Evolutionary conservation across 2,797 vertebrate genomes (phyloP).

Genomic region (Setipinna tenuifilis): DNA sequence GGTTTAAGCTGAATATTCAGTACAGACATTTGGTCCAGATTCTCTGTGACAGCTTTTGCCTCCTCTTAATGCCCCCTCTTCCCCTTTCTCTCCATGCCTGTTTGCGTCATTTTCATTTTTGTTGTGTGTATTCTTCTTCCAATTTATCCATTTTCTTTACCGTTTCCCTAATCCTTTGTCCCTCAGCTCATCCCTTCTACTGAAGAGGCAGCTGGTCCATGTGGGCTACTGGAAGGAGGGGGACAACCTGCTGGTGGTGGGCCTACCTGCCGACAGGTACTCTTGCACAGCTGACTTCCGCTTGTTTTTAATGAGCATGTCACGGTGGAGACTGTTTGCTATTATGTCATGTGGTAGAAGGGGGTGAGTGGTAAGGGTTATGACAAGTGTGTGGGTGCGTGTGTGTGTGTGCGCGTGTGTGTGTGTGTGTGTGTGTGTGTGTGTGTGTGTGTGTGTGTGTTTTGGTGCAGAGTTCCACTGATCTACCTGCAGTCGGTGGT

Average conservation of each 20-base stretch:
- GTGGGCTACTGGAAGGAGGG: constrained; percentile 95
- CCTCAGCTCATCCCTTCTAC: constrained; percentile 87
- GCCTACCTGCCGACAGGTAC: constrained; percentile 91
- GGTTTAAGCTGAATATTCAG: too few relatives aligned
- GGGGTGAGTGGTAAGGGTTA: background rate
- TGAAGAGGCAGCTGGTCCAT: constrained; percentile 87
- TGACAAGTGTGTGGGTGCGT: background rate
- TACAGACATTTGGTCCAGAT: too few relatives aligned
- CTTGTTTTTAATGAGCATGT: too few relatives aligned
- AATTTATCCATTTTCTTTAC: background rate
- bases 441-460: background rate
- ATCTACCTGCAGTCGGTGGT: constrained; percentile 86
- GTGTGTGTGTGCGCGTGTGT: background rate
- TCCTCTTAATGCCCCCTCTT: background rate
- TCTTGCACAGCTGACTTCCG: background rate
- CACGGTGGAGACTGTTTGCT: too few relatives aligned
- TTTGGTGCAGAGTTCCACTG: constrained; percentile 83
- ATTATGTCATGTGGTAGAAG: background rate
- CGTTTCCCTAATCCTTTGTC: constrained; percentile 24
- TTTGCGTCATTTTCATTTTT: too few relatives aligned
- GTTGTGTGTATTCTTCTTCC: too few relatives aligned
- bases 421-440: background rate
- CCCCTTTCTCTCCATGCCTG: background rate
- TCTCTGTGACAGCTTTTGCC: too few relatives aligned
- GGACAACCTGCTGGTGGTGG: constrained; percentile 87